Base-by-base conservation (phyloP, 1,140 invertebrate genomes). In the Lerema accius region DNA sequence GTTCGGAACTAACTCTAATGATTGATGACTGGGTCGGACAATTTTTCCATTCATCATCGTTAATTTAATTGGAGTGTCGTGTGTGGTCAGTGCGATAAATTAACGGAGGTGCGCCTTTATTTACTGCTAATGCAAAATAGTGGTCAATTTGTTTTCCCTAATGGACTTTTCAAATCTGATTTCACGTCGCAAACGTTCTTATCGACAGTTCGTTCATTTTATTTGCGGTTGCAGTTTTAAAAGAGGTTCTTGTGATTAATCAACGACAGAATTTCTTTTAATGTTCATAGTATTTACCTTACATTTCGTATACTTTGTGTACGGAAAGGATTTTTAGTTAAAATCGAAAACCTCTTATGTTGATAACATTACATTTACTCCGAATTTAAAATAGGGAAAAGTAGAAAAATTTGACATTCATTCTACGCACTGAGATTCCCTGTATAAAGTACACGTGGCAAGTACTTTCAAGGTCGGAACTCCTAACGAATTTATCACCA, bases 21-120 rank as follows among this genome's bases (percentile, higher is more conserved):
- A 87, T 87, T 83, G 82, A 87, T 86, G 83, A 83, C 67, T 28
- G 45, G 11, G 35, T 65, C 56, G 71, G 80, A 84, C 80, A 81
- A 80, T 84, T 84, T 85, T 84, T 84, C 79, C 85, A 88, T 88
- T 84, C 76, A 86, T 88, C 83, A 88, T 83, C 77, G 83, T 88
- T 88, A 88, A 86, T 85, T 84, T 86, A 80, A 84, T 84, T 82
- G 80, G 73, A 84, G 80, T 86, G 79, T 83, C 85, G 69, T 78
- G 56, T 83, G 78, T 86, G 79, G 69, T 42, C 55, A 58, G 60
- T 64, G 67, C 71, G 71, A 80, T 80, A 76, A 82, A 82, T 80
- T 82, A 84, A 74, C 51, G 49, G 66, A 75, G 72, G 75, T 69
- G 73, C 58, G 69, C 66, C 64, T 71, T 65, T 65, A 64, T 67